These are phyloP conservation scores for Abrostola tripartita DNA, from an alignment of 2,888 invertebrate species.

Conservation along the genomic window DNA sequence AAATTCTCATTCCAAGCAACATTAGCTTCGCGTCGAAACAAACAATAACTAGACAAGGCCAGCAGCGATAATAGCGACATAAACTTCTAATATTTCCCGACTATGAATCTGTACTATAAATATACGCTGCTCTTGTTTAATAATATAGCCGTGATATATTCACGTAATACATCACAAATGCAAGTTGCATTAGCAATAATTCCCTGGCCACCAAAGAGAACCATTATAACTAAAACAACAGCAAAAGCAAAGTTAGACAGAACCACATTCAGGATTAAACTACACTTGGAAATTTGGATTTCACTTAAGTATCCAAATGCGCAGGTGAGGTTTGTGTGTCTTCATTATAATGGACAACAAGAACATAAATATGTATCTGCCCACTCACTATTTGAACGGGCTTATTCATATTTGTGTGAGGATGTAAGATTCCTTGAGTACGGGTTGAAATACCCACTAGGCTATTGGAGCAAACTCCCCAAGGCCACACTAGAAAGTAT, in stretches of 20 bases:
- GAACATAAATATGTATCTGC: neutral
- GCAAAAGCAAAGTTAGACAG: constrained; percentile 75
- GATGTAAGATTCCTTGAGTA: too few relatives aligned
- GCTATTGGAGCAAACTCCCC: neutral
- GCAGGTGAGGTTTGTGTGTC: constrained; percentile 33
- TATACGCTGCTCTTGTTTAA: constrained; percentile 41
- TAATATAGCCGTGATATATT: constrained; percentile 54
- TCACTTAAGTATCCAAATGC: constrained; percentile 54
- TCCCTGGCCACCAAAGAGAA: constrained; percentile 73
- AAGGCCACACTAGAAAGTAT: too few relatives aligned
- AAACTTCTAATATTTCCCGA: constrained; percentile 31
- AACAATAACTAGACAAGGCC: constrained; percentile 11
- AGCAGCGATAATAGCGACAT: constrained; percentile 26
- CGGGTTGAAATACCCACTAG: too few relatives aligned
- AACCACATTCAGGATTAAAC: constrained; percentile 76
- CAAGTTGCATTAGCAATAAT: constrained; percentile 74
- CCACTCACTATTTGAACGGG: too few relatives aligned
- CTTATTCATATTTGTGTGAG: too few relatives aligned
- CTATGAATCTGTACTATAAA: constrained; percentile 45
- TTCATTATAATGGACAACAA: constrained; percentile 14
- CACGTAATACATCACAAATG: constrained; percentile 54
- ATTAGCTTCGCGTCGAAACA: constrained; percentile 16
- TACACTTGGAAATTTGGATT: constrained; percentile 68
- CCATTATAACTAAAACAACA: constrained; percentile 80
- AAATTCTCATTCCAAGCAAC: neutral